Evolutionary conservation across 92 coral and sea anemone genomes (phyloP).

Genomic region (Paragorgia papillata): DNA sequence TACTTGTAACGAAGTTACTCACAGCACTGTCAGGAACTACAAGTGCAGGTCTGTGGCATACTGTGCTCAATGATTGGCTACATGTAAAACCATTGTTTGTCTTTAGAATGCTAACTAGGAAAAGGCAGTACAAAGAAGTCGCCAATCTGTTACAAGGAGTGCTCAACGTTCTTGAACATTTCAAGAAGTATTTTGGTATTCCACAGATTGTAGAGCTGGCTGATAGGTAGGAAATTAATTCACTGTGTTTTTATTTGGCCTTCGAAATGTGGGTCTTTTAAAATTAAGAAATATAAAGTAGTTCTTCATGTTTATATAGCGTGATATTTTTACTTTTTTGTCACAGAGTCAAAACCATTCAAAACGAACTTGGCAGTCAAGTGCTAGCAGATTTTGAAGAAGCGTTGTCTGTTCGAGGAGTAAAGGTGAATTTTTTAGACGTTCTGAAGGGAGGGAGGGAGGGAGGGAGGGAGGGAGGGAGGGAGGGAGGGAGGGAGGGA

Average conservation of each 20-base stretch:
- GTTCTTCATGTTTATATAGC: no score
- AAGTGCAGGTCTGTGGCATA: no score
- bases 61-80: no score
- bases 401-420: conserved; percentile 90
- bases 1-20: no score
- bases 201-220: conserved; percentile 92
- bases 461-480: no score
- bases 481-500: no score
- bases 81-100: no score
- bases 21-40: no score
- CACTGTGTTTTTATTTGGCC: no score
- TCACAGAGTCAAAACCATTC: conserved; percentile 90
- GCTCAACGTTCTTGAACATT: conserved; percentile 94
- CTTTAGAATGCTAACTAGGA: conserved; percentile 72
- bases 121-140: conserved; percentile 96
- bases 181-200: conserved; percentile 95
- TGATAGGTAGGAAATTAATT: conserved; percentile 71
- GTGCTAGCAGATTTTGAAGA: conserved; percentile 95
- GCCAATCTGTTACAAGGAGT: conserved; percentile 96
- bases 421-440: conserved; percentile 58
- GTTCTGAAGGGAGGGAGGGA: no score
- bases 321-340: not conserved
- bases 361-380: conserved; percentile 93
- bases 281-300: no score
- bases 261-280: no score